phyloP scores from a whole-genome alignment of 2,888 invertebrate species.

The Metellina segmentata region DNA sequence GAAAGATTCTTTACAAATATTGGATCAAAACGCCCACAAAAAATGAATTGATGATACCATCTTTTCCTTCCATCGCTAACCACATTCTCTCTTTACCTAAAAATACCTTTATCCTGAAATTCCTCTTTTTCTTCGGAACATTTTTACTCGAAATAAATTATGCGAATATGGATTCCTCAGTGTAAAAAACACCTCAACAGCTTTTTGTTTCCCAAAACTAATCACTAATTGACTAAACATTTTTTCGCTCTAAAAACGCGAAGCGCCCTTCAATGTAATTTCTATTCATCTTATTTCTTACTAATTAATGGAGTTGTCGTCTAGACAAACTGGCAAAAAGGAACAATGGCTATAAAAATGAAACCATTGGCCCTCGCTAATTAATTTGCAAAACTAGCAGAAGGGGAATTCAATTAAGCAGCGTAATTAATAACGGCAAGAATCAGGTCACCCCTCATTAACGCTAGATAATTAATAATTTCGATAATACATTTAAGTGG shows the following conservation, averaged over 20 bases:
- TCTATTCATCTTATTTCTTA: constrained; percentile 68
- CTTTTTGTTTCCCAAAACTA: neutral
- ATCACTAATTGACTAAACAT: constrained; percentile 14
- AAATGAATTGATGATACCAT: neutral
- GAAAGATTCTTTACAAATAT: neutral
- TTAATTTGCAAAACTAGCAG: constrained; percentile 72
- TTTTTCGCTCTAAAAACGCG: neutral
- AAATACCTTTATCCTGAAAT: neutral
- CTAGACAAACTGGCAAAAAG: constrained; percentile 20
- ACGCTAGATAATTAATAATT: constrained; percentile 72
- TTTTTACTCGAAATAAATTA: neutral
- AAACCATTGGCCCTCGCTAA: constrained; percentile 51
- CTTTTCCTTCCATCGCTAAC: neutral
- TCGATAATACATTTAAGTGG: constrained; percentile 71
- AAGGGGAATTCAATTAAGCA: constrained; percentile 72
- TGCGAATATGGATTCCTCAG: neutral
- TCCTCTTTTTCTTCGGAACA: neutral
- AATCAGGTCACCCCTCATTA: constrained; percentile 72
- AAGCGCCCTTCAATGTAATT: neutral
- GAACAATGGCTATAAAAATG: constrained; percentile 55
- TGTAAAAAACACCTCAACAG: neutral
- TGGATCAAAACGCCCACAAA: neutral
- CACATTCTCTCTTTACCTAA: neutral
- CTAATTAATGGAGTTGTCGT: constrained; percentile 75
- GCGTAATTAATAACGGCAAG: constrained; percentile 71